Evolutionary conservation across 2,888 invertebrate genomes (phyloP).

Genomic region (Zaprionus bogoriensis): DNA sequence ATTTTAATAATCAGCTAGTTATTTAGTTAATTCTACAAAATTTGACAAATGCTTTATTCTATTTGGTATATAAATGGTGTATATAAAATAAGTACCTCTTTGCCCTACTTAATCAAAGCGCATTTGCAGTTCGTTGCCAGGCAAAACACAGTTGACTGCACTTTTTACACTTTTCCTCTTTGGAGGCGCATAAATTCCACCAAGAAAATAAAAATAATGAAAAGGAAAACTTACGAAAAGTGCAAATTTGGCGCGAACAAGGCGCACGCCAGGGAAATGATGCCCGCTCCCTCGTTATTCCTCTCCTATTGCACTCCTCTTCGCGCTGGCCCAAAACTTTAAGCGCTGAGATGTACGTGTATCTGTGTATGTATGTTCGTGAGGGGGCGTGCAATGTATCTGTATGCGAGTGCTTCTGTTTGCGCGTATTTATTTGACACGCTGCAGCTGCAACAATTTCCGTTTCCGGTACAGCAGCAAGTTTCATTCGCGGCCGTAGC

Average conservation of each 20-base stretch:
- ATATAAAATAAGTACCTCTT: neutral
- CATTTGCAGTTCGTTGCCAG: conserved; percentile 22
- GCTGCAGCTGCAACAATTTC: conserved; percentile 74
- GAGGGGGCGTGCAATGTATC: neutral
- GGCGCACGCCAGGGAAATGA: conserved; percentile 25
- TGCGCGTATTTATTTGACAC: conserved; percentile 59
- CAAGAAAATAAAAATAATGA: conserved; percentile 15
- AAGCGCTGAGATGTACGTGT: conserved; percentile 21
- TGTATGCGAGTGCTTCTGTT: conserved; percentile 1
- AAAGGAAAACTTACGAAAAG: conserved; percentile 29
- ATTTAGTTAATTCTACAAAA: no score
- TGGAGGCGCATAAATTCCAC: conserved; percentile 49
- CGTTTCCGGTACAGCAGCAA: conserved; percentile 62
- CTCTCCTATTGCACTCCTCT: neutral
- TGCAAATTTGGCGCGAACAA: conserved; percentile 42
- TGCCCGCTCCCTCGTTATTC: neutral
- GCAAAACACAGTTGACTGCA: conserved; percentile 11
- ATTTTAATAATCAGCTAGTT: no score
- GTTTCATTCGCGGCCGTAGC: conserved; percentile 28
- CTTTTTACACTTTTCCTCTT: conserved; percentile 27
- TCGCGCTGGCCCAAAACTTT: conserved; percentile 45
- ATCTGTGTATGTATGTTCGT: neutral
- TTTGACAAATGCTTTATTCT: no score
- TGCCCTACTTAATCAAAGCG: neutral
- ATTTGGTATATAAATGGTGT: neutral